These are phyloP conservation scores for Drosophila pegasa DNA, from an alignment of 2,888 invertebrate genomes.

Conservation along the genomic window DNA sequence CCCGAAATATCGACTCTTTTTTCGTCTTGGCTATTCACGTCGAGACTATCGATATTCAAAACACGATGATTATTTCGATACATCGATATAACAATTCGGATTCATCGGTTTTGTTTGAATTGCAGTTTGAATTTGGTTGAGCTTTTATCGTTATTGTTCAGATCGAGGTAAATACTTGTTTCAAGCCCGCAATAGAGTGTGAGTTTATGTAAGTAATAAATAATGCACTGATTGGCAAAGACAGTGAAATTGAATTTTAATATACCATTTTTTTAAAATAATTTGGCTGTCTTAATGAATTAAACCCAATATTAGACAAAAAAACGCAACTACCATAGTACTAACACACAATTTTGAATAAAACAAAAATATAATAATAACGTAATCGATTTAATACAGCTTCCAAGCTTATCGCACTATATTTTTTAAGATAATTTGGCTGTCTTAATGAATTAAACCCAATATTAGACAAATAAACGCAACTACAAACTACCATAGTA, in stretches of 20 bases:
- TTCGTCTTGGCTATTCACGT: slow-evolving; percentile 1
- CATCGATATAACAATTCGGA: background rate
- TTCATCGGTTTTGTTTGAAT: background rate
- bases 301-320: too few species aligned
- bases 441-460: too few species aligned
- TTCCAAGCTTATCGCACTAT: background rate
- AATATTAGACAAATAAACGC: too few species aligned
- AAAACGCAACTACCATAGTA: too few species aligned
- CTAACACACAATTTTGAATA: background rate
- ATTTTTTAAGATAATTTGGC: too few species aligned
- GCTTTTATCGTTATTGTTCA: background rate
- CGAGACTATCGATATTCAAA: background rate
- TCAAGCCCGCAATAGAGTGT: background rate
- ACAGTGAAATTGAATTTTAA: too few species aligned
- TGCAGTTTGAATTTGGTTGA: background rate
- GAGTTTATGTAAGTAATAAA: too few species aligned
- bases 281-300: too few species aligned
- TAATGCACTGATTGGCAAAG: too few species aligned
- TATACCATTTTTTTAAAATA: too few species aligned
- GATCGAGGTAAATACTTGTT: background rate
- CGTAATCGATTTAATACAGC: background rate
- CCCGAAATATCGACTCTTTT: too few species aligned
- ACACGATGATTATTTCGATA: background rate
- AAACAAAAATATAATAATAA: background rate
- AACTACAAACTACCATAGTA: too few species aligned